Conservation (phyloP, 2,888 invertebrate species). For the Sinhomidia bicolor region DNA sequence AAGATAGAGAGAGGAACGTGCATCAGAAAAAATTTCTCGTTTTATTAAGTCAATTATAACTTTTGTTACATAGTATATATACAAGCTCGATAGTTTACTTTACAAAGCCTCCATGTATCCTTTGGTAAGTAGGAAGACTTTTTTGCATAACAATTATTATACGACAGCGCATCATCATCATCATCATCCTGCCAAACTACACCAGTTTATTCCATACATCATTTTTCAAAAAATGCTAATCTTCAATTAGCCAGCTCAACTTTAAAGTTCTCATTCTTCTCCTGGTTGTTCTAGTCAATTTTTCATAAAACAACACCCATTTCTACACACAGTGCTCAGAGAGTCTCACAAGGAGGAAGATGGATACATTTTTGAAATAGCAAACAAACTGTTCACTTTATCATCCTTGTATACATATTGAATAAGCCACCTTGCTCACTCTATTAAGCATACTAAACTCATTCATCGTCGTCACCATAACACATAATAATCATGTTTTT, state of each 20-base stretch:
- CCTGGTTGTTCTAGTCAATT: constrained; percentile 16
- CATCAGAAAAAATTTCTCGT: not conserved
- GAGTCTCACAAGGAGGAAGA: not conserved
- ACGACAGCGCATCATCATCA: no score
- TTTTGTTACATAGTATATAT: not conserved
- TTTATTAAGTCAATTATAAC: constrained; percentile 36
- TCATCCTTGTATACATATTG: not conserved
- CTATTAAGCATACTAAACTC: constrained; percentile 1
- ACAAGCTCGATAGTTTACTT: not conserved
- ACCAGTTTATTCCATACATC: constrained; percentile 6
- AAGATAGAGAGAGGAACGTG: constrained; percentile 11
- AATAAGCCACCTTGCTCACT: not conserved
- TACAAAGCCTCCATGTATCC: no score
- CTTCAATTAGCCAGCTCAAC: not conserved
- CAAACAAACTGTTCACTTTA: not conserved
- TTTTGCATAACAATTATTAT: no score
- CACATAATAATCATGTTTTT: constrained; percentile 16
- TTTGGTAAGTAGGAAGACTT: no score
- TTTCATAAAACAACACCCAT: not conserved
- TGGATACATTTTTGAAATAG: not conserved
- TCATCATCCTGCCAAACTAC: constrained; percentile 31
- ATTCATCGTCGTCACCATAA: not conserved
- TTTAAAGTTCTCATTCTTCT: not conserved
- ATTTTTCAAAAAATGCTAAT: not conserved
- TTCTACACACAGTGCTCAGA: not conserved